phyloP scores from a whole-genome alignment of 2,113 vertebrate genomes.

The Fregetta grallaria region DNA sequence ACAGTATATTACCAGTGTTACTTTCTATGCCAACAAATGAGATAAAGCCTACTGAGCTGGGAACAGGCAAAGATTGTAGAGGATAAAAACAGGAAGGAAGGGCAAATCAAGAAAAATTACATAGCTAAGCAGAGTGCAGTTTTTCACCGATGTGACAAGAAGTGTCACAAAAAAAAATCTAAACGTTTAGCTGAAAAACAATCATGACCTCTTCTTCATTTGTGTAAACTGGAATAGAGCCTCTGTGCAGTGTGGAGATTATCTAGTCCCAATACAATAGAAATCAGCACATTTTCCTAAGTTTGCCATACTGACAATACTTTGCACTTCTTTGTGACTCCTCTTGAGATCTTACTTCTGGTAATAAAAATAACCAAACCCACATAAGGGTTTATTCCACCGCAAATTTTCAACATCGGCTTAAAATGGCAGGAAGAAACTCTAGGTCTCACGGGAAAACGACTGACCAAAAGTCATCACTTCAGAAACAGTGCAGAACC shows the following conservation, averaged over 20 bases:
- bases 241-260: not conserved
- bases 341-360: not conserved
- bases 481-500: not conserved
- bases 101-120: not conserved
- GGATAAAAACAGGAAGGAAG: not conserved
- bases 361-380: not conserved
- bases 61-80: not conserved
- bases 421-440: not conserved
- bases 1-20: not conserved
- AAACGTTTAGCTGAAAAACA: not conserved
- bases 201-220: not conserved
- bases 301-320: not conserved
- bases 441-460: accelerated
- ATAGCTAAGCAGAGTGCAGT: not conserved
- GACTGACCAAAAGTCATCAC: not conserved
- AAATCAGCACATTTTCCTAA: not conserved
- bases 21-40: not conserved
- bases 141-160: not conserved
- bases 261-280: not conserved
- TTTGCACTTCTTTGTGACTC: not conserved
- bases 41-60: not conserved
- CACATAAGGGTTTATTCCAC: not conserved
- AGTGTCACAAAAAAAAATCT: not conserved
- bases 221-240: not conserved
- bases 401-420: not conserved